Evolutionary conservation across 2,797 vertebrate genomes (phyloP).

Genomic region (Pseudomugil tenellus): DNA sequence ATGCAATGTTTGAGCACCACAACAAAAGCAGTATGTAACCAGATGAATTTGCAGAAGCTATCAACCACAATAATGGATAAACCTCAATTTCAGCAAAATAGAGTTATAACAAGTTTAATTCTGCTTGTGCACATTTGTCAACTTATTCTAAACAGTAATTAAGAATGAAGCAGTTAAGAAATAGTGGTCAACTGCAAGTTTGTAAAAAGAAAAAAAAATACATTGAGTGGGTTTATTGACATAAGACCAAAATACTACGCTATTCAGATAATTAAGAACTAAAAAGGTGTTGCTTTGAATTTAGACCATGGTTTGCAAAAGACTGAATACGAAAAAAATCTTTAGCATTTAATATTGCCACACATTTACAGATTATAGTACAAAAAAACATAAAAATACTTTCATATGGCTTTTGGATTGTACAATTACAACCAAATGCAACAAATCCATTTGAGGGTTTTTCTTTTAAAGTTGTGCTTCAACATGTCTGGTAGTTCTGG

Average conservation of each 20-base stretch:
- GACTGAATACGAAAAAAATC: constrained; percentile 39
- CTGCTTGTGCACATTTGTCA: constrained; percentile 42
- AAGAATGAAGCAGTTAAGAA: constrained; percentile 42
- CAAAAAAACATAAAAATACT: constrained; percentile 70
- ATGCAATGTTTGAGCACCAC: constrained; percentile 89
- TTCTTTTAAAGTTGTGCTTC: constrained; percentile 73
- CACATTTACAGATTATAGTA: constrained; percentile 71
- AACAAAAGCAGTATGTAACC: constrained; percentile 52
- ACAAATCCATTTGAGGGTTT: constrained; percentile 47
- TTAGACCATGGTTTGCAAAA: constrained; percentile 50
- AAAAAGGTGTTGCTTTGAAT: constrained; percentile 46
- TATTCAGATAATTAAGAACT: constrained; percentile 56
- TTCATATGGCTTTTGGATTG: constrained; percentile 79
- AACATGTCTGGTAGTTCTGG: constrained; percentile 46
- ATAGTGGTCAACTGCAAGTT: constrained; percentile 58
- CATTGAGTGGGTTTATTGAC: constrained; percentile 33
- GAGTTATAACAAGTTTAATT: constrained; percentile 29
- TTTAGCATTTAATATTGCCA: constrained; percentile 65
- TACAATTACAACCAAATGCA: constrained; percentile 62
- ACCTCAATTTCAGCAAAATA: constrained; percentile 51
- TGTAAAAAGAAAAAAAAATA: constrained; percentile 38
- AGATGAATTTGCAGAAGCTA: constrained; percentile 66
- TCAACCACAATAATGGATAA: constrained; percentile 48
- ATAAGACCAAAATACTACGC: constrained; percentile 65
- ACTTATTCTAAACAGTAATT: constrained; percentile 39